Base-by-base conservation (phyloP, 2,797 vertebrate genomes). In the Sebastiscus tertius region DNA sequence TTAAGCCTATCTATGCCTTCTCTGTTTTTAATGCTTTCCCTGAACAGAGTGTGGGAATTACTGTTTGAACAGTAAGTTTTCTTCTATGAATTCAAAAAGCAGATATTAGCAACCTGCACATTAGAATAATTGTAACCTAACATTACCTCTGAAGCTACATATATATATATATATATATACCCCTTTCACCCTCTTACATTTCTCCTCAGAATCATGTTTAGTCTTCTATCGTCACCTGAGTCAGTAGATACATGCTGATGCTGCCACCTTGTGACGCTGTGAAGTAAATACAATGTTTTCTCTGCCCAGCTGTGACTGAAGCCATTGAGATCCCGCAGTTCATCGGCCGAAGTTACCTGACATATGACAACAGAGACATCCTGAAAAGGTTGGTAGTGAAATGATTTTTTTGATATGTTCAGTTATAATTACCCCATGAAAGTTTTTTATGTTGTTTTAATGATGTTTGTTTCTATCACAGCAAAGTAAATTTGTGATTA, bases 271-370 rank as follows among this genome's bases (percentile, higher is more conserved):
- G 93, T 94, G 95, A 75, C 61, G 12, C 33, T 42, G 22, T 71
- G 4, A 65, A 22, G 71, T 82, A 86, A 92, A 59, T 81, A 27
- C 79, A 76, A 8, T 72, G 16, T 83, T 84, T 68, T 81, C 49
- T 86, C 20, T 55, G 6, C 33, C 18, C 92, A 99, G 98, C 97
- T 39, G 96, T 99, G 80, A 97, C 96, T 49, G 98, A 99, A 90
- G 96, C 97, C 87, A 99, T 99, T 13, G 98, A 99, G 94, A 97
- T 98, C 39, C 98, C 98, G 0, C 98, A 99, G 87, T 99, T 99
- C 67, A 99, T 97, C 5, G 98, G 98, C 36, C 96, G 98, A 75
- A 99, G 98, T 92, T 99, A 99, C 88, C 96, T 99, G 84, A 97
- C 89, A 0, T 99, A 99, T 1, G 97, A 99, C 88, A 97, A 94